Base-by-base conservation (phyloP, 2,797 vertebrate genomes). In the Sternarchorhynchus goeldii region DNA sequence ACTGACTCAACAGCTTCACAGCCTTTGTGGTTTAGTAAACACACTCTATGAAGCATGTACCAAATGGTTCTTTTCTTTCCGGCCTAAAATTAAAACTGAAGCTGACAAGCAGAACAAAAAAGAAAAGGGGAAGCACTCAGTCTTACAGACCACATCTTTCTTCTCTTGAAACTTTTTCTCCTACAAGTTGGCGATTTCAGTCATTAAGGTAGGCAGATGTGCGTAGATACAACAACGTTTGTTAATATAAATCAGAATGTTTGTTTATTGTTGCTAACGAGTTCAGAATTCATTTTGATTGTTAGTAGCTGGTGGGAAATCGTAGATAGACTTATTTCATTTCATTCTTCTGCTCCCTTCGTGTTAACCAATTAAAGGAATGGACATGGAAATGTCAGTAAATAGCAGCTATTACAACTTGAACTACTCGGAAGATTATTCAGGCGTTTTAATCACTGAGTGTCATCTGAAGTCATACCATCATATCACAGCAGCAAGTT, bases 401-500 rank as follows among this genome's bases (percentile, higher is more conserved):
- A 75, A 74, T 41, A 14, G 2, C 10, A 45, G 2, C 68, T 72
- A 18, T 63, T 0, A 34, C 57, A 2, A 8, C 29, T 12, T 21
- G 0, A 16, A 76, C n/a, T 0, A 29, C 21, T 31, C 6, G 3
- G 6, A 57, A 0, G 59, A 75, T 5, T 1, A 57, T 29, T 16
- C 2, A 3, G 31, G 20, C 6, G 2, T 21, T 0, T 58, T 84
- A 20, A 57, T 80, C 6, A 1, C 0, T 2, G 14, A 79, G 2
- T 80, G 81, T 41, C 4, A 66, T 0, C 0, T 18, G 2, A 17
- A 75, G 6, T 5, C 53, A 6, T 68, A 75, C 16, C 4, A 2
- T 0, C 58, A 32, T 4, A 80, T 81, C 12, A 68, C 72, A 0
- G 81, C 66, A 8, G 58, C 14, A 4, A 68, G 84, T 53, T 88